Conservation (phyloP, 2,113 vertebrate species). For the Salvator merianae region DNA sequence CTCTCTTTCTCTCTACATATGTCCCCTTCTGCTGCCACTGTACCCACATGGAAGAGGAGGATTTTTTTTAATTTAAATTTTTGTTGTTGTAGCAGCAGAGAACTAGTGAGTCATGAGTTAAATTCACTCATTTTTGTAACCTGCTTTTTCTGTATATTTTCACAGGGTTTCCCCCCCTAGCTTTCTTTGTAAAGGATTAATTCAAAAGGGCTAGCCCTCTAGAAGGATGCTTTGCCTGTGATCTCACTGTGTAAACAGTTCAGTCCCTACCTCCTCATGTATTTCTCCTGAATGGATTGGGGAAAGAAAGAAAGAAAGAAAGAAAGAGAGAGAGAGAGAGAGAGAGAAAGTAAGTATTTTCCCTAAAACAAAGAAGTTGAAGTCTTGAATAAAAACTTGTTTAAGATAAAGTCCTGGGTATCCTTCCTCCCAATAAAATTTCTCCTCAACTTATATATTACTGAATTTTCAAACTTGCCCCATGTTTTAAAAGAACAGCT, state of each 20-base stretch:
- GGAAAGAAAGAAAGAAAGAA: slow-evolving; percentile 33
- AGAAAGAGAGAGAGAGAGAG: slow-evolving; percentile 36
- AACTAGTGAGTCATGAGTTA: slow-evolving; percentile 14
- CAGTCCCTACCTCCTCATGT: slow-evolving; percentile 41
- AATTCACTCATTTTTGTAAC: not conserved
- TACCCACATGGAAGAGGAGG: not conserved
- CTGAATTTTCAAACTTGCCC: not conserved
- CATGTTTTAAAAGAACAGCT: not conserved
- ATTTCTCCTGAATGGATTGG: slow-evolving; percentile 42
- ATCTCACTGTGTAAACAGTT: slow-evolving; percentile 47
- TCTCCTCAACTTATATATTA: not conserved
- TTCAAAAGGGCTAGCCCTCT: slow-evolving; percentile 56
- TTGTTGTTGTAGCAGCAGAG: no score
- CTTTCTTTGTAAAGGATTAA: slow-evolving; percentile 48
- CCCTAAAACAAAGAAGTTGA: slow-evolving; percentile 56
- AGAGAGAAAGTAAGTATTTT: slow-evolving; percentile 33
- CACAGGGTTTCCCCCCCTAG: slow-evolving; percentile 9
- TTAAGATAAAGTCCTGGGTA: not conserved
- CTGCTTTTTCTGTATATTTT: slow-evolving; percentile 27
- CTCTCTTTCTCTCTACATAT: slow-evolving; percentile 3
- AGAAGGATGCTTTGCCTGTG: slow-evolving; percentile 56
- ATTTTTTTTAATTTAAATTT: not conserved
- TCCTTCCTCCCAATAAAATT: not conserved
- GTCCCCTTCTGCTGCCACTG: not conserved
- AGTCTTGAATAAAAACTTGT: slow-evolving; percentile 54